Base-by-base conservation (phyloP, 2,888 invertebrate species). In the Strigamia maritima region DNA sequence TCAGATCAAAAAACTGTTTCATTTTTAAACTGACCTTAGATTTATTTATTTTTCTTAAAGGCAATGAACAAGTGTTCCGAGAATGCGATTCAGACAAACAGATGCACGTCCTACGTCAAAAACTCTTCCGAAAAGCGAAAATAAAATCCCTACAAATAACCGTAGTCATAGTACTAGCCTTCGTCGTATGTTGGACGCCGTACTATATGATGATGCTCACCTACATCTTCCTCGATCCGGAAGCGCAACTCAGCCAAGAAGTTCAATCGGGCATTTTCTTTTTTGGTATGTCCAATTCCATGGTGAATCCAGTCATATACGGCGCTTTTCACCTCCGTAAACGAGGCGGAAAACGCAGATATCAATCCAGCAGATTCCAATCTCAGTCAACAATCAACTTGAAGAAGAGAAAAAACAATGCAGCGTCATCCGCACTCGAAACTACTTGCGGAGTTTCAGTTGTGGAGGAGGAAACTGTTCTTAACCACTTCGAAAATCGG, bases 281-380 rank as follows among this genome's bases (percentile, higher is more conserved):
- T 87, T 93, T 94, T 83, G 94, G 94, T 4, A 92, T 93, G 91
- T 92, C 92, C 79, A 94, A 94, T 87, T 93, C 93, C 85, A 89
- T 94, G 83, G 91, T 94, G 82, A 94, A 94, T 86, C 94, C 94
- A 0, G 88, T 94, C 77, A 94, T 94, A 83, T 94, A 94, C 83
- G 94, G 94, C 40, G 93, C 93, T 16, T 94, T 94, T 86, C 94
- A 94, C 86, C 88, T 94, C 81, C 92, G 93, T 83, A 84, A 79
- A 65, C 54, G 75, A 14, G 77, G 78, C 19, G 26, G 75, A 3
- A n/a, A 35, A n/a, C 75, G 75, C 8, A 1, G 31, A 31, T 74
- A 65, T 10, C 38, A 31, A 3, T n/a, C 35, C 7, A 74, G 49
- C n/a, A 2, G 49, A 49, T 49, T n/a, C 49, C 16, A 14, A 49